Conservation (phyloP, 2,113 vertebrate genomes). For the Engystomops pustulosus region DNA sequence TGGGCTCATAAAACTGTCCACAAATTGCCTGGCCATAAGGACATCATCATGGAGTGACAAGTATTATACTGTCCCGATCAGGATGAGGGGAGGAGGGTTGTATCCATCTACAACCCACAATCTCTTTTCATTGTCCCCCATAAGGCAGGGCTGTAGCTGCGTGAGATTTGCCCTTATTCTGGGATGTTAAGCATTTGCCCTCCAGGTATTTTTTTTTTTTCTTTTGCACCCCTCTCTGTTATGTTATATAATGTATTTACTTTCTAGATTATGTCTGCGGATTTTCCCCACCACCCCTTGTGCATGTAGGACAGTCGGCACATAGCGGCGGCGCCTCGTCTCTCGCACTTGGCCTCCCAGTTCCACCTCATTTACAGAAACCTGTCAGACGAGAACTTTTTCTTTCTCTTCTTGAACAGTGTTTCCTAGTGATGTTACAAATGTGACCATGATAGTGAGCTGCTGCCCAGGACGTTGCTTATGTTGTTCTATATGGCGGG, state of each 20-base stretch:
- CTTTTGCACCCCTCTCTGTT: neutral
- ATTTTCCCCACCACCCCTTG: neutral
- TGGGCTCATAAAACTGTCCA: neutral
- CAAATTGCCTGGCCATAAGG: neutral
- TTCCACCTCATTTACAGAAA: constrained; percentile 2
- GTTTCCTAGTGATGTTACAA: neutral
- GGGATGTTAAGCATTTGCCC: no score
- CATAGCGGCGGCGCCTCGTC: neutral
- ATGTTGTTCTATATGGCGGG: neutral
- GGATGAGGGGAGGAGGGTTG: neutral
- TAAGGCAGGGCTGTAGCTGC: no score
- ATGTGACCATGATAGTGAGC: neutral
- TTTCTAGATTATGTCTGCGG: neutral
- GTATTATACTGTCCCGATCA: neutral
- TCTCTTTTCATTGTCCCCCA: neutral
- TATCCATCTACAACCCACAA: neutral
- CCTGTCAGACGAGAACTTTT: constrained; percentile 10
- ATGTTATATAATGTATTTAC: neutral
- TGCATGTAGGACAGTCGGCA: neutral
- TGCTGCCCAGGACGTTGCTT: no score
- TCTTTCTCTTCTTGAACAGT: neutral
- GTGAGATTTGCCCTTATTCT: no score
- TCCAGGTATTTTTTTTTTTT: no score
- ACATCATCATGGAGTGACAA: constrained; percentile 15
- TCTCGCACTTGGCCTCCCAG: constrained; percentile 1